These are phyloP conservation scores for Melolontha melolontha DNA, from an alignment of 2,888 invertebrate genomes.

Conservation along the genomic window DNA sequence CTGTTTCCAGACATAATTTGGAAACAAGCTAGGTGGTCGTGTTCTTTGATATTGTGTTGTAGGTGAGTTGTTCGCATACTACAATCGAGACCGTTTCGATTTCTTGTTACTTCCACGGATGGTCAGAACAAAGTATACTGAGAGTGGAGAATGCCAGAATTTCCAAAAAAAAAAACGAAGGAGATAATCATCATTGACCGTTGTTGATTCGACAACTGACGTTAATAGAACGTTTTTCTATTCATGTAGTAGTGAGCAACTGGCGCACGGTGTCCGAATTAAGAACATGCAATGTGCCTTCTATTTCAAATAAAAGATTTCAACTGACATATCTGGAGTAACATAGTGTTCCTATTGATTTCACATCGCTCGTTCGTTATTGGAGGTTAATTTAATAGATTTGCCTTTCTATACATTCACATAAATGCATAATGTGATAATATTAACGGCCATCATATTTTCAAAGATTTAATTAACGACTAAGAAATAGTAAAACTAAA, in stretches of 20 bases:
- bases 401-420: background rate
- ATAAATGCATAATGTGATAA: too few species aligned
- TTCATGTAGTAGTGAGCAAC: background rate
- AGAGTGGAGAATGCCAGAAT: constrained; percentile 8
- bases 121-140: constrained; percentile 15
- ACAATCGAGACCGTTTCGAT: background rate
- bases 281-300: constrained; percentile 4
- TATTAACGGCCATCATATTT: too few species aligned
- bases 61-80: constrained; percentile 4
- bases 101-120: constrained; percentile 3
- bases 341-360: constrained; percentile 6
- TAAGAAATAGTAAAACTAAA: too few species aligned
- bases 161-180: constrained; percentile 3
- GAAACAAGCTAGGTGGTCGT: constrained; percentile 24
- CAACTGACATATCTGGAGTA: constrained; percentile 33
- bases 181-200: constrained; percentile 24
- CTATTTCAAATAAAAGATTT: constrained; percentile 8
- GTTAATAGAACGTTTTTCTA: constrained; percentile 35
- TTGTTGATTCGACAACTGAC: constrained; percentile 42
- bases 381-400: constrained; percentile 12
- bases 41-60: background rate
- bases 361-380: background rate
- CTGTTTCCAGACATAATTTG: constrained; percentile 4
- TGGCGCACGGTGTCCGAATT: constrained; percentile 1
- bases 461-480: too few species aligned